phyloP scores from a whole-genome alignment of 2,888 invertebrate species.

The Chrysolina haemoptera region DNA sequence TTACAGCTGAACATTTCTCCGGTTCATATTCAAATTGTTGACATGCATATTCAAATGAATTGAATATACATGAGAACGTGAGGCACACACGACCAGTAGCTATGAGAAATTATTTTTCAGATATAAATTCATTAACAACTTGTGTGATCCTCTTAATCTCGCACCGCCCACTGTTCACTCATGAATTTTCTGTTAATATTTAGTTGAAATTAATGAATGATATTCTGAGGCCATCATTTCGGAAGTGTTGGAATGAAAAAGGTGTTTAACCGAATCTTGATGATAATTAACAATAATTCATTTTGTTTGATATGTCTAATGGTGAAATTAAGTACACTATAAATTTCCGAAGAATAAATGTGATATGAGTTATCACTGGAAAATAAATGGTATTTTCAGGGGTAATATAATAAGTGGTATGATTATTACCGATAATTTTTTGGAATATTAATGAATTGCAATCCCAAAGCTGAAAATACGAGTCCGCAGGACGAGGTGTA shows the following conservation, averaged over 20 bases:
- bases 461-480: too few relatives aligned
- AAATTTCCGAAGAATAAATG: too few relatives aligned
- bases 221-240: not conserved
- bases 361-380: too few relatives aligned
- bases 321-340: too few relatives aligned
- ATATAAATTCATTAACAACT: slow-evolving; percentile 14
- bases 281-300: not conserved
- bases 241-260: slow-evolving; percentile 7
- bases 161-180: slow-evolving; percentile 12
- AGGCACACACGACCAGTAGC: slow-evolving; percentile 5
- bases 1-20: not conserved
- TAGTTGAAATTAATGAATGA: slow-evolving; percentile 8
- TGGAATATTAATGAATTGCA: too few relatives aligned
- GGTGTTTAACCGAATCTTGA: slow-evolving; percentile 20
- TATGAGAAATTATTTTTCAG: slow-evolving; percentile 10
- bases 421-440: too few relatives aligned
- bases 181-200: slow-evolving; percentile 13
- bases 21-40: slow-evolving; percentile 5
- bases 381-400: too few relatives aligned
- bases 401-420: too few relatives aligned
- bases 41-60: slow-evolving; percentile 5
- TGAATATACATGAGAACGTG: slow-evolving; percentile 20
- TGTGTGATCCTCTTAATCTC: slow-evolving; percentile 18
- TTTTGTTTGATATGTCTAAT: not conserved
- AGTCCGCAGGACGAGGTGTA: too few relatives aligned